Evolutionary conservation across 1,140 invertebrate species (phyloP).

Genomic region (Mycetomoellerius zeteki): DNA sequence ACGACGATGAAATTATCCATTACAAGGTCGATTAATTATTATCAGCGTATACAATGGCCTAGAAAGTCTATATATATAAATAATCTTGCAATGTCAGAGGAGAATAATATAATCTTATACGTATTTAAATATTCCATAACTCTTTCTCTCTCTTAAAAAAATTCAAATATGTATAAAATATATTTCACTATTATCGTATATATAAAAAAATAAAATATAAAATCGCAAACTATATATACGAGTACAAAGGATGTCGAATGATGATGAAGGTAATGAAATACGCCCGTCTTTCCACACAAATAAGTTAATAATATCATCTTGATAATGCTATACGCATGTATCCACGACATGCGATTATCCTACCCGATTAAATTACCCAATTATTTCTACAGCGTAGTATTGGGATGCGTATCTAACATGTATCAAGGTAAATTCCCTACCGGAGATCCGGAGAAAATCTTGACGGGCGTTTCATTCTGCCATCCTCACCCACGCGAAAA

Average conservation of each 20-base stretch:
- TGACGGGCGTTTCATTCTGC: slow-evolving; percentile 28
- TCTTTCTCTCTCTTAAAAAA: background rate
- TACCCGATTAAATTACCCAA: slow-evolving; percentile 47
- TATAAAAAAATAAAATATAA: background rate
- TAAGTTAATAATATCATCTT: slow-evolving; percentile 43
- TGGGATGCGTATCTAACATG: slow-evolving; percentile 14
- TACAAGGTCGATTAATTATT: background rate
- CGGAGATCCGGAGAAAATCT: slow-evolving; percentile 29
- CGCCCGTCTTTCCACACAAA: background rate
- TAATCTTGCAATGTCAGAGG: background rate
- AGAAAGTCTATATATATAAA: slow-evolving; percentile 13
- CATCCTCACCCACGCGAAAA: slow-evolving; percentile 30
- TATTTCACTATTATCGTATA: background rate
- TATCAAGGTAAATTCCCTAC: slow-evolving; percentile 39
- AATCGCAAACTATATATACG: background rate
- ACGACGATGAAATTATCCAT: slow-evolving; percentile 1
- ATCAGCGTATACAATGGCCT: background rate
- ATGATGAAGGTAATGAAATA: slow-evolving; percentile 3
- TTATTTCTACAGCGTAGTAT: slow-evolving; percentile 32
- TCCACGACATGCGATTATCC: slow-evolving; percentile 25
- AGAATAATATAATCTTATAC: background rate
- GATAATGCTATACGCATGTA: slow-evolving; percentile 7
- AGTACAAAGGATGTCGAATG: background rate
- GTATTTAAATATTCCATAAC: background rate
- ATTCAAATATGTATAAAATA: background rate